Evolutionary conservation across 2,113 vertebrate species (phyloP).

Genomic region (Myodes glareolus): DNA sequence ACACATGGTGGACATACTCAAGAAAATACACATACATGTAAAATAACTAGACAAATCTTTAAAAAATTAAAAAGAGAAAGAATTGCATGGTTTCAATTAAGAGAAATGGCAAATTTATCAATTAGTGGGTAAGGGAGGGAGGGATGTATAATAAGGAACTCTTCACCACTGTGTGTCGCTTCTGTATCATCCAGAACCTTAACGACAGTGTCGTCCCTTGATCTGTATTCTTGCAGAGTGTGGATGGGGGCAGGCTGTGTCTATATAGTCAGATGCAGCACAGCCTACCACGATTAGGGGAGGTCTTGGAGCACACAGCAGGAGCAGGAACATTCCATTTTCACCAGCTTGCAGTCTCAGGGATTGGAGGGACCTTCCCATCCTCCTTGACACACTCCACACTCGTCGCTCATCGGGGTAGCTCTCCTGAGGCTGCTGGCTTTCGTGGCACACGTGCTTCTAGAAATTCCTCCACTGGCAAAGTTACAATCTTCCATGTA

Average conservation of each 20-base stretch:
- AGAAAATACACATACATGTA: background rate
- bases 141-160: constrained; percentile 77
- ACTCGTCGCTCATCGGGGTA: constrained; percentile 88
- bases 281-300: constrained; percentile 93
- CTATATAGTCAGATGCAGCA: constrained; percentile 94
- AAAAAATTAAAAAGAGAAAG: constrained; percentile 81
- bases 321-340: constrained; percentile 92
- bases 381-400: constrained; percentile 90
- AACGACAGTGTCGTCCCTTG: constrained; percentile 82
- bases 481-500: constrained; percentile 93
- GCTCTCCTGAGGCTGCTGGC: constrained; percentile 90
- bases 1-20: background rate
- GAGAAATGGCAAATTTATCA: constrained; percentile 94
- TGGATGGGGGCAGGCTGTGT: constrained; percentile 94
- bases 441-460: constrained; percentile 88
- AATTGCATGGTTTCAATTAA: constrained; percentile 94
- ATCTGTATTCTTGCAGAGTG: constrained; percentile 87
- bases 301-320: constrained; percentile 85
- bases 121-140: constrained; percentile 94
- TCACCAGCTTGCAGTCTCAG: constrained; percentile 95
- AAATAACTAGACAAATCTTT: background rate
- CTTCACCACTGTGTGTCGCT: constrained; percentile 90
- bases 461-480: constrained; percentile 92
- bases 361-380: constrained; percentile 90
- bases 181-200: constrained; percentile 88